Evolutionary conservation across 2,888 invertebrate species (phyloP), one percentile per base, ranked within the genome.

Genomic region (Cinara cedri): DNA sequence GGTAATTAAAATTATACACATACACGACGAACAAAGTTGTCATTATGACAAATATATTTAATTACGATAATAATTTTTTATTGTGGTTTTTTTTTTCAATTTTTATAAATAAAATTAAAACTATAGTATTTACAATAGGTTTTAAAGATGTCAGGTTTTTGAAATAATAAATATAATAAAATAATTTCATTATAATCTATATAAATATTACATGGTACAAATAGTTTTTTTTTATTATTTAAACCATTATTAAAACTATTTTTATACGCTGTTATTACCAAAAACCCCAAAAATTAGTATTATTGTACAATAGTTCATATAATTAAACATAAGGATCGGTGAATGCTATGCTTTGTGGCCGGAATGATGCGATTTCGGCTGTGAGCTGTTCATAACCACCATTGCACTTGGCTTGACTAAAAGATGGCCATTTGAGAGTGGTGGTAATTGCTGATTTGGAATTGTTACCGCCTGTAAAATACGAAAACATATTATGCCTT

Each of bases 261-360:
- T 72, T 75, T 78, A 70, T 78, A 78, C 70, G 70, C 60, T 70
- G 78, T 78, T 78, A 78, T 78, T 78, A 78, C 78, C 78, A 78
- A 78, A 78, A 78, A 78, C 78, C 78, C 78, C 78, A 46, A 76
- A 76, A 78, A 78, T 78, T 78, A 78, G 78, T 78, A 78, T 78
- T 78, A 78, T 78, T 78, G 70, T 78, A 78, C 68, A 78, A 55
- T 76, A 76, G 57, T 76, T 76, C 57, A 76, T 76, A 78, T 78
- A 51, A 70, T 78, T 78, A 70, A 70, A 70, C 42, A 78, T 70
- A 60, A 70, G 60, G 68, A 70, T 78, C 70, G 42, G 60, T 70
- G 68, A 70, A 68, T 70, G 78, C 78, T 78, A 78, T 70, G 78
- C 78, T 78, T 78, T 70, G 65, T 78, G 78, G 70, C 78, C 78